Evolutionary conservation across 2,797 vertebrate genomes (phyloP).

Genomic region (Cyprinella venusta): DNA sequence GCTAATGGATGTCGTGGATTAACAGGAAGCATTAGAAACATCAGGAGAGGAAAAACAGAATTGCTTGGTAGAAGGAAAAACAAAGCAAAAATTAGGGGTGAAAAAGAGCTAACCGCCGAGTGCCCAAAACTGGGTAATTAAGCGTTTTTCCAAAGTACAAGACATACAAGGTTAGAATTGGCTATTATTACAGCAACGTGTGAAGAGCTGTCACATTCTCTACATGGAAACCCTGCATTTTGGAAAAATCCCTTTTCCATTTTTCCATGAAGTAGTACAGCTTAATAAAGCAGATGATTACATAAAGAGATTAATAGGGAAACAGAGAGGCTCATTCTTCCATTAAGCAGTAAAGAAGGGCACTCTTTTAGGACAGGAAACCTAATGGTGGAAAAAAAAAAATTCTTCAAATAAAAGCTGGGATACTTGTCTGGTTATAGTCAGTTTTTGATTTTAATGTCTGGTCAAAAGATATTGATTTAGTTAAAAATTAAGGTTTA

Average conservation of each 20-base stretch:
- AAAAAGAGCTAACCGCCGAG: slow-evolving; percentile 10
- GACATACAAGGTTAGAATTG: slow-evolving; percentile 33
- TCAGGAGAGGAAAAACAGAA: slow-evolving; percentile 53
- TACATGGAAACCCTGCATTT: slow-evolving; percentile 13
- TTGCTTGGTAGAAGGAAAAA: slow-evolving; percentile 55
- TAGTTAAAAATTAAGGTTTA: background rate
- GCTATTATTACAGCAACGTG: slow-evolving; percentile 30
- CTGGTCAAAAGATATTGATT: background rate
- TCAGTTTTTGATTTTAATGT: background rate
- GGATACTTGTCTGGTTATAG: background rate
- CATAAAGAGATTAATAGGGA: slow-evolving; percentile 31
- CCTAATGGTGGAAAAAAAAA: slow-evolving; percentile 9
- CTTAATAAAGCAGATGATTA: slow-evolving; percentile 34
- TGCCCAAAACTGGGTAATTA: background rate
- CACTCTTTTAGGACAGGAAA: slow-evolving; percentile 4
- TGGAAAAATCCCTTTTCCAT: slow-evolving; percentile 35
- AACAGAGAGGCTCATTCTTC: slow-evolving; percentile 11
- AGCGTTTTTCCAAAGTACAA: slow-evolving; percentile 33
- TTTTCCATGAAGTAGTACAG: slow-evolving; percentile 11
- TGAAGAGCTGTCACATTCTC: slow-evolving; percentile 4
- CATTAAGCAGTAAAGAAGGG: slow-evolving; percentile 4
- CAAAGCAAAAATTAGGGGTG: background rate
- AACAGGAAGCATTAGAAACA: slow-evolving; percentile 63
- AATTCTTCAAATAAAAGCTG: slow-evolving; percentile 7
- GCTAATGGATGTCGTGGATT: slow-evolving; percentile 63